Evolutionary conservation across 2,888 invertebrate genomes (phyloP), one percentile per base, ranked within the genome.

Genomic region (Timandra comae): DNA sequence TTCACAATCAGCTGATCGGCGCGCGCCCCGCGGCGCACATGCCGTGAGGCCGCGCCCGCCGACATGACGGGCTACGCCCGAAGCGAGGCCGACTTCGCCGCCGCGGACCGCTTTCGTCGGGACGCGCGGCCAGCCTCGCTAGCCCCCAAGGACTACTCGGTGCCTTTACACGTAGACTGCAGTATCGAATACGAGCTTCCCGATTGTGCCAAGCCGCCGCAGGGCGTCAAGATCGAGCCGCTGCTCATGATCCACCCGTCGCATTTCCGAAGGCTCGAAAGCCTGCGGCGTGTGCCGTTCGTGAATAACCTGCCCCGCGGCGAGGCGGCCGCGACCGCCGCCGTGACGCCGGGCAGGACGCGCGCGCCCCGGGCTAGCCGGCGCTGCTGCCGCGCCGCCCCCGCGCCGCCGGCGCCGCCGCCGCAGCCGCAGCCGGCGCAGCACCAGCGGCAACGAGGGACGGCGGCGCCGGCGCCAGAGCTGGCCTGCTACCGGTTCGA

Each of bases 141-240:
- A 59, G 85, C 87, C 59, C 89, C 89, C 74, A 94, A 93, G 87
- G 94, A 95, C 79, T 94, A 93, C 86, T 91, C 91, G 75, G 90
- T 93, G 79, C 94, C 94, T 64, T 88, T 95, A 73, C 94, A 94
- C 87, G 95, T 95, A 75, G 95, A 95, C 82, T 94, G 94, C 87
- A 94, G 94, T 87, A 94, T 95, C 63, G 95, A 95, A 85, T 95
- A 95, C 88, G 95, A 95, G 87, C 87, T 95, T 76, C 94, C 94
- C 64, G 94, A 94, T 77, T 93, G 93, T 85, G 93, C 94, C 55
- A 94, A 94, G 84, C 94, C 94, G 57, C 94, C 94, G 56, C 92
- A 92, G 68, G 93, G 93, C 49, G 91, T 91, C 71, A 87, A 93
- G 70, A 91, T 92, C 67, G 94, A 94, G 77, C 94, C 94, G 33